Percentiles rank a stretch among this genome's conserved stretches.
Evolutionary conservation across 2,797 vertebrate species (phyloP).

Genomic region (Leucoraja ocellata): DNA sequence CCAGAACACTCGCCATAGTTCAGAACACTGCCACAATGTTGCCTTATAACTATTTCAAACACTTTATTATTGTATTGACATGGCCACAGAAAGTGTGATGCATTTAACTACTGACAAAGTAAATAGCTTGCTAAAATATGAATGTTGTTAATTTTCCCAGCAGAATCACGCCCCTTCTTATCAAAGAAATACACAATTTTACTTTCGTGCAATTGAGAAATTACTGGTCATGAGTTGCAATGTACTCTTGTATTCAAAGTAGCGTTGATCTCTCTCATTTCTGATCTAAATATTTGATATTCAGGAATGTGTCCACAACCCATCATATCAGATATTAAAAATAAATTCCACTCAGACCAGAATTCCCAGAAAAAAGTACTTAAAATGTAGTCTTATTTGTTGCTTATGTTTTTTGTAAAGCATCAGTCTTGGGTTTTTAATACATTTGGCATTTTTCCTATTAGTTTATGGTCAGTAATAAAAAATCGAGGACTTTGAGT

Average conservation of each 20-base stretch:
- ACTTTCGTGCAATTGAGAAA: neutral
- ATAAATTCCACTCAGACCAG: neutral
- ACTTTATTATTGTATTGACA: neutral
- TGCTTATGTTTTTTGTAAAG: too few species aligned
- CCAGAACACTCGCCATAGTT: too few species aligned
- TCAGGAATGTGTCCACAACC: neutral
- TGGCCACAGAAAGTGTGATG: neutral
- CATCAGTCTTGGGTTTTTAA: too few species aligned
- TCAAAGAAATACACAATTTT: neutral
- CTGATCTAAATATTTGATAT: neutral
- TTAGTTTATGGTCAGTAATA: too few species aligned
- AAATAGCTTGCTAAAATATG: neutral
- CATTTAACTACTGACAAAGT: neutral
- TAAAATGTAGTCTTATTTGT: too few species aligned
- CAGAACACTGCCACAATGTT: too few species aligned
- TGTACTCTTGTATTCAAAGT: neutral
- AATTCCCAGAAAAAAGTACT: too few species aligned
- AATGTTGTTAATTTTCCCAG: neutral
- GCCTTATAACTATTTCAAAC: neutral
- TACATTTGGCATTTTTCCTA: too few species aligned
- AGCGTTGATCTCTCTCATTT: neutral
- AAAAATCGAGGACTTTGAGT: too few species aligned
- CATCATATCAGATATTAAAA: neutral
- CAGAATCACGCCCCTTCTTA: neutral
- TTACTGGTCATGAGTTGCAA: neutral